These are phyloP conservation scores for Daubentonia madagascariensis DNA, from an alignment of 2,113 vertebrate species.

Conservation along the genomic window DNA sequence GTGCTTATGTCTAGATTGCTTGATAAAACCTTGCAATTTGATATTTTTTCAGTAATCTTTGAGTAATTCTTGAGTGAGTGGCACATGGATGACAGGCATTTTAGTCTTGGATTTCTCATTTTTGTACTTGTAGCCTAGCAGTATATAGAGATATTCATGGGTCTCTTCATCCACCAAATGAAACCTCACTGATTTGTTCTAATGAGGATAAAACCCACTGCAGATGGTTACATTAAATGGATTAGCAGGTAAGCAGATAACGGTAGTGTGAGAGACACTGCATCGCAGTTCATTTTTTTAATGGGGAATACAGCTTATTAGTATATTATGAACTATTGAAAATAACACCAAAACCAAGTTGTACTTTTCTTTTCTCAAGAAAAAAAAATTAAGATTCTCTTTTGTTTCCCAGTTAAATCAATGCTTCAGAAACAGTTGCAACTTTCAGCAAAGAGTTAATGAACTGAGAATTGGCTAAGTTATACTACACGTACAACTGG, in stretches of 20 bases:
- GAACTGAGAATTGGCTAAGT: background rate
- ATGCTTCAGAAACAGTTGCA: background rate
- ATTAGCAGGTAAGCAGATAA: slow-evolving; percentile 46
- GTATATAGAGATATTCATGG: background rate
- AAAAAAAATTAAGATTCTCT: slow-evolving; percentile 20
- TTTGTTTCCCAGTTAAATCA: background rate
- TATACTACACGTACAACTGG: background rate
- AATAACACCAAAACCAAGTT: background rate
- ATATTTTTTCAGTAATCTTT: background rate
- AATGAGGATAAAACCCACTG: slow-evolving; percentile 36
- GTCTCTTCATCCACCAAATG: slow-evolving; percentile 22
- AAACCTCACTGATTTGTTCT: slow-evolving; percentile 43
- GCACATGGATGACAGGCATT: background rate
- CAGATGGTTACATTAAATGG: slow-evolving; percentile 27
- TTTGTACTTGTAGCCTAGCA: background rate
- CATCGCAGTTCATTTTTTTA: background rate
- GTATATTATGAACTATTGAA: background rate
- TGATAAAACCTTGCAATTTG: background rate
- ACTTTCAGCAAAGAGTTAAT: background rate
- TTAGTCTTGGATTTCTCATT: background rate
- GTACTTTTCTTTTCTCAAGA: slow-evolving; percentile 20
- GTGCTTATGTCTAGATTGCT: background rate
- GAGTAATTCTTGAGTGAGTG: slow-evolving; percentile 36
- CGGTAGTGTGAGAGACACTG: background rate
- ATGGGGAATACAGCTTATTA: background rate